Base-by-base conservation (phyloP, 2,113 vertebrate species). In the Columba janthina region DNA sequence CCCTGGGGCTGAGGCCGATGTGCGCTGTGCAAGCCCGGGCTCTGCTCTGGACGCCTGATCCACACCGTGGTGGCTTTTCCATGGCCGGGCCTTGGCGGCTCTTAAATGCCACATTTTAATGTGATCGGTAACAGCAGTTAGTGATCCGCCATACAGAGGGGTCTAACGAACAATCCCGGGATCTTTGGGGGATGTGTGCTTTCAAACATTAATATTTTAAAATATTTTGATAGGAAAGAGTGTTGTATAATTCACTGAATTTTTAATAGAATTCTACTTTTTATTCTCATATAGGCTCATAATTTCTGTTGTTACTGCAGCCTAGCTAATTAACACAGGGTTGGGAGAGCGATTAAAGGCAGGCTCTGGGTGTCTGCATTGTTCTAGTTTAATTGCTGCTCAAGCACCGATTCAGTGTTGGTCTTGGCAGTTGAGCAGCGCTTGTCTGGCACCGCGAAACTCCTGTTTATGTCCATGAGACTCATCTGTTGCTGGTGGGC, bases 381-480 rank as follows among this genome's bases (percentile, higher is more conserved):
- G 94, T 92, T 95, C 84, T 28, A 0, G 4, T 80, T 61, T 96
- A 92, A 95, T 96, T 95, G 85, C 94, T 57, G 79, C 92, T 94
- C 86, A 83, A 67, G 90, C 86, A n/a, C 5, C 29, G 60, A 60
- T 40, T 77, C 81, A 10, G 26, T 21, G 90, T 77, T 93, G 92
- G 57, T 20, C 67, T 94, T 96, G 95, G 95, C 96, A 95, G 71
- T 15, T 31, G 61, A 85, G 46, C 67, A 80, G 86, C 57, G 0
- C 79, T 96, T 85, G 62, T 50, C 91, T 94, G 95, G 94, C 81
- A 11, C 26, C 4, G 79, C 48, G 72, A 77, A 96, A 60, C 54
- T 86, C 76, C 42, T 31, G 4, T 56, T 85, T 40, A 9, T 5
- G 31, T 57, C 51, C 69, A 5, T 44, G 53, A 51, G 42, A 13